phyloP scores from a whole-genome alignment of 2,888 invertebrate genomes.

The Himalopsyche tibetana region DNA sequence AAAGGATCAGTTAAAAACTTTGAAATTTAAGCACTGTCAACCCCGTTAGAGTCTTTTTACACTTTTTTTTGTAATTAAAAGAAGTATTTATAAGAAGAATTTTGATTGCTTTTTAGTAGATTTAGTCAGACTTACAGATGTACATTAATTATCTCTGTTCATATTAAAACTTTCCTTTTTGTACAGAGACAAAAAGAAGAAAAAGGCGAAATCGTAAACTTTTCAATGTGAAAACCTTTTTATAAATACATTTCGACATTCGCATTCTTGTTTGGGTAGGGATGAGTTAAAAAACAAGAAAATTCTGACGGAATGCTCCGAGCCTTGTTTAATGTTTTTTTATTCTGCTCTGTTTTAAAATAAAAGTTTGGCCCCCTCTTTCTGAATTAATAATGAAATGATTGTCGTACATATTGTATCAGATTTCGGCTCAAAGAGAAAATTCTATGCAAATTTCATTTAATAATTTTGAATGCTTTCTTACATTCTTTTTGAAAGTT shows the following conservation, averaged over 20 bases:
- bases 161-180: slow-evolving; percentile 61
- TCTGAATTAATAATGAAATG: slow-evolving; percentile 53
- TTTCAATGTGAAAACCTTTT: slow-evolving; percentile 62
- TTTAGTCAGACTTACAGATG: slow-evolving; percentile 47
- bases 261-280: slow-evolving; percentile 18
- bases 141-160: slow-evolving; percentile 60
- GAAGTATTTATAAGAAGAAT: background rate
- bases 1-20: slow-evolving; percentile 13
- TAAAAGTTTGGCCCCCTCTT: slow-evolving; percentile 57
- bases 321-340: slow-evolving; percentile 54
- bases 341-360: slow-evolving; percentile 55
- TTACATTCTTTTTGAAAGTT: background rate
- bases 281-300: slow-evolving; percentile 22
- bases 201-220: slow-evolving; percentile 59
- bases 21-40: background rate
- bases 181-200: slow-evolving; percentile 49
- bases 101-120: slow-evolving; percentile 11
- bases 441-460: slow-evolving; percentile 10
- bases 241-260: slow-evolving; percentile 59
- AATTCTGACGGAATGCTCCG: slow-evolving; percentile 37
- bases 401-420: slow-evolving; percentile 26
- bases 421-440: slow-evolving; percentile 25
- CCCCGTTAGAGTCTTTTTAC: background rate
- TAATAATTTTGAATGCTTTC: slow-evolving; percentile 6
- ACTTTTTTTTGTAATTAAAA: slow-evolving; percentile 24